phyloP scores from a whole-genome alignment of 2,113 vertebrate species.

The Daubentonia madagascariensis region DNA sequence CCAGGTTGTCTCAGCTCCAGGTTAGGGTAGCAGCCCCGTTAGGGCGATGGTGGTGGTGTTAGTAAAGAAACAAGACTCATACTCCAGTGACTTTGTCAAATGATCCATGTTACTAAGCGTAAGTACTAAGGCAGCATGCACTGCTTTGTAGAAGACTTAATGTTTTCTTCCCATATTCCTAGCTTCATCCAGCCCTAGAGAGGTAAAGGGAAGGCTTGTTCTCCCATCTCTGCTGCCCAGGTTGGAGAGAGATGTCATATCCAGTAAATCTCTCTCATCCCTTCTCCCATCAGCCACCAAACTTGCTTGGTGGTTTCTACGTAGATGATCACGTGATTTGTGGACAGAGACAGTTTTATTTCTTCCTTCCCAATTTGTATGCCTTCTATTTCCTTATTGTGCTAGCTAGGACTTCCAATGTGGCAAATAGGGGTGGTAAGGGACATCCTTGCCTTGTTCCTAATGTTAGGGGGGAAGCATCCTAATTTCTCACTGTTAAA shows the following conservation, averaged over 20 bases:
- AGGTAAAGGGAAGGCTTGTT: neutral
- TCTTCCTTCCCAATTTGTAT: neutral
- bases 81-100: neutral
- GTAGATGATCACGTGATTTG: neutral
- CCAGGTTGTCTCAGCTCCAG: neutral
- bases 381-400: neutral
- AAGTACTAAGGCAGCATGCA: neutral
- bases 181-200: too few relatives aligned
- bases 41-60: neutral
- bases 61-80: neutral
- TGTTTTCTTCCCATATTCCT: neutral
- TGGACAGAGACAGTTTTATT: neutral
- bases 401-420: neutral
- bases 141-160: neutral
- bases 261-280: neutral
- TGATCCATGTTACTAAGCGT: neutral
- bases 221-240: neutral
- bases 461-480: neutral
- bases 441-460: neutral
- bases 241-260: neutral
- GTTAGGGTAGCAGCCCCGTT: neutral
- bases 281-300: neutral
- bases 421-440: neutral
- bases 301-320: neutral
- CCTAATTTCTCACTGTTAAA: neutral